These are phyloP conservation scores for Mamestra brassicae DNA, from an alignment of 2,888 invertebrate species.

Conservation along the genomic window DNA sequence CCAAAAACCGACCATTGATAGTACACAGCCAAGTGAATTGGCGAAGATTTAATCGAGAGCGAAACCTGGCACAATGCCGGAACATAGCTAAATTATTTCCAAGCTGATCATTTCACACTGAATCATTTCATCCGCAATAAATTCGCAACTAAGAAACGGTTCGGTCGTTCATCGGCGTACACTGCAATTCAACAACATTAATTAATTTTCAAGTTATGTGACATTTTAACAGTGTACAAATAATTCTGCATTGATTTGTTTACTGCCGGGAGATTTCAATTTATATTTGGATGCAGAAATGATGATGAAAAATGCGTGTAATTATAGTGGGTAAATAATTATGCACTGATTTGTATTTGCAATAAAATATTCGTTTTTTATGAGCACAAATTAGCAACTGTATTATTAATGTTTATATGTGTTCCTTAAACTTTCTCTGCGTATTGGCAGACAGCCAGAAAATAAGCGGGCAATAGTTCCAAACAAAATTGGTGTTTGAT, in stretches of 20 bases:
- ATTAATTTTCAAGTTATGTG: constrained; percentile 37
- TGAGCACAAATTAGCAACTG: not conserved
- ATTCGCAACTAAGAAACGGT: constrained; percentile 37
- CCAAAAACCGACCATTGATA: constrained; percentile 39
- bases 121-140: constrained; percentile 41
- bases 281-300: constrained; percentile 12
- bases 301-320: not conserved
- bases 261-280: not conserved
- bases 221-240: constrained; percentile 20
- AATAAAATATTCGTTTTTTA: not conserved
- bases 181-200: constrained; percentile 26
- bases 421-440: constrained; percentile 15
- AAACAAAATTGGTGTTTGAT: constrained; percentile 41
- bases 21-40: constrained; percentile 9
- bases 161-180: constrained; percentile 3
- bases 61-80: constrained; percentile 45
- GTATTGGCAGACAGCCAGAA: constrained; percentile 25
- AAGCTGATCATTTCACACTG: constrained; percentile 12
- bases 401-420: not conserved
- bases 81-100: constrained; percentile 27
- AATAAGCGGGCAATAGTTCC: constrained; percentile 1
- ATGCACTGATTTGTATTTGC: not conserved
- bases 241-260: constrained; percentile 47
- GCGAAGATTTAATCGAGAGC: constrained; percentile 19
- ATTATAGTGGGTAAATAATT: constrained; percentile 2